These are phyloP conservation scores for Eulemur rufifrons DNA, from an alignment of 2,113 vertebrate species.

Conservation along the genomic window DNA sequence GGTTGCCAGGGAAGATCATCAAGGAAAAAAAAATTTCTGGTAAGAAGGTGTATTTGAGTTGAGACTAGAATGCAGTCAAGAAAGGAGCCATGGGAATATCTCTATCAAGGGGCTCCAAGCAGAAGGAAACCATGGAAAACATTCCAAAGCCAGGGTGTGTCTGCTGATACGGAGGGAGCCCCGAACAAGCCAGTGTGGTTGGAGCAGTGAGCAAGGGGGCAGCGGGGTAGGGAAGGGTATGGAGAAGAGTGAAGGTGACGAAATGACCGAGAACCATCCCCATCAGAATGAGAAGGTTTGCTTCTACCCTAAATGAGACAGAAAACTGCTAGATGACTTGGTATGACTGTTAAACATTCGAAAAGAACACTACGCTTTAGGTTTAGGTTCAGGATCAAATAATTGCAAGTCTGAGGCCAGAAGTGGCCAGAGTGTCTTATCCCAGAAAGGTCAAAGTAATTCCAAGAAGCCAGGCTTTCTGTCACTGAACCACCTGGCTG, in stretches of 20 bases:
- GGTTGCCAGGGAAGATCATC: neutral
- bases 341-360: neutral
- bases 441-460: neutral
- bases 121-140: no score
- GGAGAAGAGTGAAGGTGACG: neutral
- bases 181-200: accelerated
- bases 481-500: neutral
- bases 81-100: accelerated
- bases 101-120: neutral
- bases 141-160: neutral
- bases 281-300: neutral
- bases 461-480: neutral
- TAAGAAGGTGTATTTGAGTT: neutral
- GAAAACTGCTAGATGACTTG: neutral
- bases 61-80: neutral
- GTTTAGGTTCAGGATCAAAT: neutral
- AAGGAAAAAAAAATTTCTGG: neutral
- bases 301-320: neutral
- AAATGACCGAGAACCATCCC: neutral
- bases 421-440: neutral
- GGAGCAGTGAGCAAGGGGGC: neutral
- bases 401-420: neutral
- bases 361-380: neutral
- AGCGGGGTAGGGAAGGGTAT: neutral
- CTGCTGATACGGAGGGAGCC: neutral